Evolutionary conservation across 2,113 vertebrate genomes (phyloP).

Genomic region (Corythaixoides concolor): DNA sequence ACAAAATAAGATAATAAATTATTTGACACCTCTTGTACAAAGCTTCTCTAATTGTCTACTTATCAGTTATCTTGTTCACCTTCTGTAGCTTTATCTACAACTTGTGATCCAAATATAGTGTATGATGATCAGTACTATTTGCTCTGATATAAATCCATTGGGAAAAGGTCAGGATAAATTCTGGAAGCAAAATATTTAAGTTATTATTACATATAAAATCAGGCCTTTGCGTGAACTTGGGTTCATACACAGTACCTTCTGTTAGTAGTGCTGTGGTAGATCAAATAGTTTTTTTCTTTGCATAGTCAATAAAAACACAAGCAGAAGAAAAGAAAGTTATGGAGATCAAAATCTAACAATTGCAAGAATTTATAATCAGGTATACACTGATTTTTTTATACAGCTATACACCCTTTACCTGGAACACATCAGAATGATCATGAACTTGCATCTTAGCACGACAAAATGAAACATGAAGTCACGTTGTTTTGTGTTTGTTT

Average conservation of each 20-base stretch:
- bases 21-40: neutral
- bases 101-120: neutral
- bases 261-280: neutral
- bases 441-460: neutral
- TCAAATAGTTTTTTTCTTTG: neutral
- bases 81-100: neutral
- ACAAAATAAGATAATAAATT: neutral
- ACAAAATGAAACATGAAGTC: neutral
- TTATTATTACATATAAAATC: neutral
- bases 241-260: neutral
- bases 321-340: neutral
- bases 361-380: neutral
- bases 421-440: neutral
- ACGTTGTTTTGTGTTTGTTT: neutral
- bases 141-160: neutral
- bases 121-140: neutral
- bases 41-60: neutral
- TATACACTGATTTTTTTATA: neutral
- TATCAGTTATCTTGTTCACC: neutral
- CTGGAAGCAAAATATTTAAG: neutral
- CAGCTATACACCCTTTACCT: neutral
- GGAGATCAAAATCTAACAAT: neutral
- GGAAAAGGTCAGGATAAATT: neutral
- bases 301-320: neutral
- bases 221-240: neutral